Base-by-base conservation (phyloP, 2,113 vertebrate species). In the Electrona antarctica region DNA sequence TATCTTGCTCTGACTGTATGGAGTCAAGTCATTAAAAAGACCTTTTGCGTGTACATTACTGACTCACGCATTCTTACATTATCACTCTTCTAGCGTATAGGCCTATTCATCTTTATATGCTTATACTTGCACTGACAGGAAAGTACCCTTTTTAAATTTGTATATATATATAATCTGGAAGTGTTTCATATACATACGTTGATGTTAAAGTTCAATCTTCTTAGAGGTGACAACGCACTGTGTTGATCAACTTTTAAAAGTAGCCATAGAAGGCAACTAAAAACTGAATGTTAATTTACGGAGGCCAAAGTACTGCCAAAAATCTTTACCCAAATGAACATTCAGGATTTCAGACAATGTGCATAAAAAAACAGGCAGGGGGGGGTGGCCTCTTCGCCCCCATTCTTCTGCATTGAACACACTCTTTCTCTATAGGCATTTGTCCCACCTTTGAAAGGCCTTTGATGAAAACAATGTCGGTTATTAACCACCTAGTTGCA, bases 331-430 rank as follows among this genome's bases (percentile, higher is more conserved):
- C 33, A 41, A 3, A 2, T 41, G 3, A 41, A 41, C 33, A 41
- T 41, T 41, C 33, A 41, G 33, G 33, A 41, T 41, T 41, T 41
- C 33, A 41, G 33, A 21, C 21, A 2, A 2, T 21, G 21, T 41
- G 33, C 5, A 55, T 78, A 74, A 86, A 81, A 89, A 92, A 91
- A 68, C 85, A 87, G 81, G 69, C 78, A 74, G 64, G 76, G 70
- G 70, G 82, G 79, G 88, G 83, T 50, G 46, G 82, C 88, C 84
- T 81, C 70, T 46, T 46, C 72, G 75, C 77, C 85, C 78, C 66
- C 77, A 77, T 89, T 92, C 79, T 87, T 80, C 73, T 81, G 63
- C 62, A 33, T 59, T 84, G 79, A 87, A 71, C 72, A 29, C 12
- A 41, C 55, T 84, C 79, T 91, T 87, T 92, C 73, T 90, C 69